Evolutionary conservation across 2,113 vertebrate genomes (phyloP), one percentile per base, ranked within the genome.

Genomic region (Chrysemys picta): DNA sequence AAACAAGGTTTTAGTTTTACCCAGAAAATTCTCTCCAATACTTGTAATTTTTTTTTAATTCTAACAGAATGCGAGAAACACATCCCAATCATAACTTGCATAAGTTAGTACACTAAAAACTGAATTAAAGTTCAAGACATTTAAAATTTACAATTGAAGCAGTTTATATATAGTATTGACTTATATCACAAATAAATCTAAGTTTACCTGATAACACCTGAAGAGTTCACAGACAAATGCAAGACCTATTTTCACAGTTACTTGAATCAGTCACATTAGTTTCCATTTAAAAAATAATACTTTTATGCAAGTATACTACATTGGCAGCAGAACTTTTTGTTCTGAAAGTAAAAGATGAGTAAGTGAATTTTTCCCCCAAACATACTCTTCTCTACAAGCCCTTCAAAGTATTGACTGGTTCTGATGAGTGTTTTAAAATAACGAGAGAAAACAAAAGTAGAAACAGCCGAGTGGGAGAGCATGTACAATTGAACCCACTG

Each of bases 161-260:
- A 95, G 52, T 97, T 98, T 90, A 94, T 84, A 94, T 80, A 35
- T 92, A 95, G 14, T 89, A 93, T 82, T 94, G 93, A 93, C 59
- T 72, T 95, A 75, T 94, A 96, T 90, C 83, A 95, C n/a, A 22
- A 95, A 94, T 89, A 96, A 96, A 90, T 89, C 93, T 93, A 80
- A 65, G 87, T 83, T 93, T 93, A 95, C 17, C 59, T 97, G 78
- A 95, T 96, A 91, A 97, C 94, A 97, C 81, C 89, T 89, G 75
- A 96, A 96, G 82, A 93, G 82, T 84, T 98, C 96, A 98, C 97
- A 98, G 91, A 97, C 8, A 3, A 96, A 97, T 91, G 91, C 93
- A 97, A 97, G 53, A 96, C 88, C 84, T 93, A 89, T 94, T 96
- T 98, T 98, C 98, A 98, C 98, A 98, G 97, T 98, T 97, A 98